phyloP scores from a whole-genome alignment of 2,888 invertebrate species.

The Drymonia ruficornis region DNA sequence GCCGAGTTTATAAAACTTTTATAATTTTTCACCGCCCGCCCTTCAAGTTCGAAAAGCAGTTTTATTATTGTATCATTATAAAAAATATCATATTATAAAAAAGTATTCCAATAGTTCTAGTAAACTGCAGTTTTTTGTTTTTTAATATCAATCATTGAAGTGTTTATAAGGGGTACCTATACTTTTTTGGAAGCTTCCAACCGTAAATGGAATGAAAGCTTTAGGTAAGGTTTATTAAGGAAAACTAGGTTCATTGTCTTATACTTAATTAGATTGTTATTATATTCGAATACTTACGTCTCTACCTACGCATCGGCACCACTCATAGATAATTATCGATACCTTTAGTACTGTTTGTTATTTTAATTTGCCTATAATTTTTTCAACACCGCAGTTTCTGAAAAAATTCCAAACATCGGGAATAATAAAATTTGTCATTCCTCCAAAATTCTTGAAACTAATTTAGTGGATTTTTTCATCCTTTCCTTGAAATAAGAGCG shows the following conservation, averaged over 20 bases:
- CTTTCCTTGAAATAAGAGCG: constrained; percentile 41
- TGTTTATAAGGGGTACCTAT: background rate
- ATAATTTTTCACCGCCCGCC: constrained; percentile 34
- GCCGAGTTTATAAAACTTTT: constrained; percentile 42
- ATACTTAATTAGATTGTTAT: constrained; percentile 2
- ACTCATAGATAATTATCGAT: background rate
- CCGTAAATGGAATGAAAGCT: constrained; percentile 1
- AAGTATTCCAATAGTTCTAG: background rate
- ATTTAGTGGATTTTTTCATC: constrained; percentile 29
- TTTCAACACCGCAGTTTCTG: background rate
- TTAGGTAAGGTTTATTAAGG: background rate
- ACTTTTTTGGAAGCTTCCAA: background rate
- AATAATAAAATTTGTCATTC: constrained; percentile 44
- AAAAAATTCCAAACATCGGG: constrained; percentile 15
- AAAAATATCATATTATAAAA: constrained; percentile 19
- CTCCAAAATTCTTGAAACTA: constrained; percentile 38
- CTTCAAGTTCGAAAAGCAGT: constrained; percentile 35
- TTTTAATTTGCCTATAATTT: background rate
- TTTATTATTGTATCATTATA: constrained; percentile 7
- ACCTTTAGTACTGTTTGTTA: background rate
- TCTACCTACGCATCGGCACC: background rate
- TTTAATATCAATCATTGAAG: background rate
- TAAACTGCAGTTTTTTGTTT: background rate
- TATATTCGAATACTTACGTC: background rate
- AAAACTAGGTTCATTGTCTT: constrained; percentile 4